These are phyloP conservation scores for Carassius auratus DNA, from an alignment of 2,113 vertebrate species.

Conservation along the genomic window DNA sequence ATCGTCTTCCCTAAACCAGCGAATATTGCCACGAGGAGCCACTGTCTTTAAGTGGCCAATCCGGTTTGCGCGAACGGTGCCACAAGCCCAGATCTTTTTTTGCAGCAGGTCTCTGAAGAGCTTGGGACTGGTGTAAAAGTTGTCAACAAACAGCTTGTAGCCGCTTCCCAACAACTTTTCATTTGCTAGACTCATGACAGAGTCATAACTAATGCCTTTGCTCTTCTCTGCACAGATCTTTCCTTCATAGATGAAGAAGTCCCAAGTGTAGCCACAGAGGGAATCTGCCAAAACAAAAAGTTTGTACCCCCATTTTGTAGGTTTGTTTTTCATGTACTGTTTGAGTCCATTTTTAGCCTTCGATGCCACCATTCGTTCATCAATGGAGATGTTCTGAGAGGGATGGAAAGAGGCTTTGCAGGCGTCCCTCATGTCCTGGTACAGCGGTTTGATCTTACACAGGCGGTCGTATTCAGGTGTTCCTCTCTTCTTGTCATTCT, in stretches of 20 bases:
- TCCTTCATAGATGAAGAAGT: constrained; percentile 26
- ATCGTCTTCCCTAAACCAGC: constrained; percentile 38
- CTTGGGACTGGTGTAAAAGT: constrained; percentile 21
- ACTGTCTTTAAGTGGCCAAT: not conserved
- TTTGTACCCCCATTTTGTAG: constrained; percentile 31
- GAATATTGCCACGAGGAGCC: constrained; percentile 23
- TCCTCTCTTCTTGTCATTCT: constrained; percentile 26
- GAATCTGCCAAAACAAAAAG: constrained; percentile 25
- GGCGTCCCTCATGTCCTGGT: not conserved
- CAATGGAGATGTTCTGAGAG: constrained; percentile 25
- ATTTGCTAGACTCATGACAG: constrained; percentile 24
- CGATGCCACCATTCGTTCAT: constrained; percentile 21
- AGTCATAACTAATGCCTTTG: constrained; percentile 11
- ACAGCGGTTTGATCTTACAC: constrained; percentile 34
- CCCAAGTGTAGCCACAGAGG: constrained; percentile 39
- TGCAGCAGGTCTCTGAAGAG: constrained; percentile 2
- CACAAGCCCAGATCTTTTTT: constrained; percentile 11
- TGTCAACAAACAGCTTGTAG: constrained; percentile 39
- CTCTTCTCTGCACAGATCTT: not conserved
- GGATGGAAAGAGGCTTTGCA: constrained; percentile 29
- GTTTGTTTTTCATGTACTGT: constrained; percentile 32
- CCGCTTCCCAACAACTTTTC: constrained; percentile 24
- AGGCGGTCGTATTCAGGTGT: constrained; percentile 20
- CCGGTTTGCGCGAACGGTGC: not conserved
- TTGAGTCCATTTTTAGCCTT: constrained; percentile 9